Conservation (phyloP, 1,140 invertebrate species). For the Leptopilina clavipes region DNA sequence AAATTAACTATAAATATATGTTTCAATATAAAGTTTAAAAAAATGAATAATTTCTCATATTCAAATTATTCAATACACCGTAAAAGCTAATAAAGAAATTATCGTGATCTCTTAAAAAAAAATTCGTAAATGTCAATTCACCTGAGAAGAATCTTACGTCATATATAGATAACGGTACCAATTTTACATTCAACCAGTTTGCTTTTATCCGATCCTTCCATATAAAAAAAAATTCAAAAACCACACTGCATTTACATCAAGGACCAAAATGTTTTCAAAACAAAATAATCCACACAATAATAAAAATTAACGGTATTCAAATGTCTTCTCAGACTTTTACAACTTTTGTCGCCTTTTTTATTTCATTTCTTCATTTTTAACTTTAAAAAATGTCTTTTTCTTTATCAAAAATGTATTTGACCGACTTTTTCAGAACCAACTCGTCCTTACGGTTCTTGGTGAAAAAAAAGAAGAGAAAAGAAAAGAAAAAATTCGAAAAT, state of each 20-base stretch:
- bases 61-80: too few relatives aligned
- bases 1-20: too few relatives aligned
- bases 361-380: not conserved
- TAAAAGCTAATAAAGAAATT: constrained; percentile 4
- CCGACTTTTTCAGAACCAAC: constrained; percentile 16
- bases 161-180: constrained; percentile 4
- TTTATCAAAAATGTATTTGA: constrained; percentile 15
- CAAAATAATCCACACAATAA: not conserved
- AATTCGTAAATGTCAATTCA: constrained; percentile 6
- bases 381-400: not conserved
- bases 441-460: not conserved
- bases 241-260: not conserved
- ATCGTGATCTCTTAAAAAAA: not conserved
- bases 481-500: not conserved
- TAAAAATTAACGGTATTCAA: constrained; percentile 25
- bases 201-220: constrained; percentile 11
- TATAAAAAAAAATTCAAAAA: not conserved
- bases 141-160: constrained; percentile 1
- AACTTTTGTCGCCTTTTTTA: not conserved
- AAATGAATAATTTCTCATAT: too few relatives aligned
- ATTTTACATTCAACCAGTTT: constrained; percentile 5
- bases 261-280: constrained; percentile 12
- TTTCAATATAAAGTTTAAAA: too few relatives aligned
- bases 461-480: not conserved
- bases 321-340: not conserved